Evolutionary conservation across 2,888 invertebrate species (phyloP), one percentile per base, ranked within the genome.

Genomic region (Galerucella pusilla): DNA sequence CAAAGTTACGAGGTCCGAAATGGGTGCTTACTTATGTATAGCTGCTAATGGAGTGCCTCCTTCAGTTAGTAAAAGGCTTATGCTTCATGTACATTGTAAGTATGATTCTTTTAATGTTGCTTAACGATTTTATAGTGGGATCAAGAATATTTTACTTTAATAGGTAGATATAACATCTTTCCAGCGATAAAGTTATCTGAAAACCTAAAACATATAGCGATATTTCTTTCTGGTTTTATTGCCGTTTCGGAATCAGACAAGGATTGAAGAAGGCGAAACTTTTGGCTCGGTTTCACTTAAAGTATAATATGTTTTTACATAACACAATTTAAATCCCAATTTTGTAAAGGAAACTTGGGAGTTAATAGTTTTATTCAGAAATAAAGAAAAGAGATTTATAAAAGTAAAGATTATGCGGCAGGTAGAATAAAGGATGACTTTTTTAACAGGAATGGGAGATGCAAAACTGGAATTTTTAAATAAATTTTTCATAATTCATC

Each of bases 81-180:
- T 95, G 94, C 91, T 96, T 77, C 95, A 95, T 88, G 95, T 96
- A 81, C 95, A 96, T 88, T 96, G 96, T 96, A 88, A 95, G 96
- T 95, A 89, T 79, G 57, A 46, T 59, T 49, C 59, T 45, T 16
- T 46, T 11, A n/a, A 57, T 25, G 25, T 25, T 63, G 16, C 57
- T 42, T 46, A 28, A 35, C 35, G 5, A 35, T 35, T 35, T 35
- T 35, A 64, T 20, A n/a, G 42, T 64, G 20, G 9, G 16, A 2
- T 6, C 12, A 16, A 57, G 2, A 2, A 20, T 20, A 57, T 10
- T 20, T 57, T 54, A 2, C 10, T 57, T 16, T 16, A 20, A 20
- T 57, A 16, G 16, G n/a, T 16, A 16, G n/a, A 57, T 2, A 5
- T 9, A 20, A 9, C 9, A 9, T 16, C 20, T 57, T 54, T 57